Percentiles rank a stretch among this genome's conserved stretches.
phyloP scores from a whole-genome alignment of 2,888 invertebrate species.

The Sarcophaga carnaria region DNA sequence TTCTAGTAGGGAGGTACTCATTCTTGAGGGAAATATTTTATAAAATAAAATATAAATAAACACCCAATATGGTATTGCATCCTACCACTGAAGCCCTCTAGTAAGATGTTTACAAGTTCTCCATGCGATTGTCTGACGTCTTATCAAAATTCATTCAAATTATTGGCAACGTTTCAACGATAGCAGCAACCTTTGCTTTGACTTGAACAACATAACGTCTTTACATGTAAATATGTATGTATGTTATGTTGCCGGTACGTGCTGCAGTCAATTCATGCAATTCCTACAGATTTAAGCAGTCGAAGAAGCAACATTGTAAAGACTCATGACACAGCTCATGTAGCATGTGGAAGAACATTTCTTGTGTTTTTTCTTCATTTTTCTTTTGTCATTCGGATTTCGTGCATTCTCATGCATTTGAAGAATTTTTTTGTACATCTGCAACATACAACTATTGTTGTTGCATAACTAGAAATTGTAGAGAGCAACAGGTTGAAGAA shows the following conservation, averaged over 20 bases:
- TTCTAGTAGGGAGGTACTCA: background rate
- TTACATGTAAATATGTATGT: background rate
- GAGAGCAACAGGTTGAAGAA: background rate
- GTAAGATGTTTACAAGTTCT: no score
- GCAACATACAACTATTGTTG: background rate
- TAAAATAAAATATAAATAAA: no score
- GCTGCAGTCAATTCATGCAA: background rate
- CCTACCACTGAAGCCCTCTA: background rate
- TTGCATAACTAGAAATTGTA: background rate
- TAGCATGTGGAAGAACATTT: background rate
- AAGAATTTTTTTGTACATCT: background rate
- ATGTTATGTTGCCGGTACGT: background rate
- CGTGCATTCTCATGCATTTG: no score
- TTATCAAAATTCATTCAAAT: slow-evolving; percentile 41
- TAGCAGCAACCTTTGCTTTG: slow-evolving; percentile 26
- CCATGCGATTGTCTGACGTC: background rate
- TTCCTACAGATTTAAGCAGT: background rate
- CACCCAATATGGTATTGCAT: no score
- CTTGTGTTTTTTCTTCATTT: background rate
- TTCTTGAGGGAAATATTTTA: background rate
- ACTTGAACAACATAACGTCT: background rate
- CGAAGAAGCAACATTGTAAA: background rate
- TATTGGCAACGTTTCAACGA: slow-evolving; percentile 57
- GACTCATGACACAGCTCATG: background rate
- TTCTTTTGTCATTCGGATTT: background rate